Conservation (phyloP, 1,140 invertebrate species). For the Myzus persicae region DNA sequence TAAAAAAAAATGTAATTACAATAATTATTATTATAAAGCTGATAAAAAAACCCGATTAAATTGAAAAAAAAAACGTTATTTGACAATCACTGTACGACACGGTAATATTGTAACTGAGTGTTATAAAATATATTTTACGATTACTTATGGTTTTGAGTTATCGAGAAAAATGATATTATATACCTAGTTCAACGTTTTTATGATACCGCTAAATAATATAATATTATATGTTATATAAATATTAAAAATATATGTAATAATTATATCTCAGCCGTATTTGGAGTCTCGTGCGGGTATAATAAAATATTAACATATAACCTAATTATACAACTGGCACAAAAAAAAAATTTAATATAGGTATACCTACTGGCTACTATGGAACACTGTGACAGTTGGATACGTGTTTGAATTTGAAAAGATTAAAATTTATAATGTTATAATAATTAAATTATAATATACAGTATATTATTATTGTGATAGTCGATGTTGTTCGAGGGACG, state of each 20-base stretch:
- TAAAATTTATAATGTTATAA: background rate
- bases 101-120: background rate
- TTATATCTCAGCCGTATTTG: background rate
- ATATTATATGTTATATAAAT: background rate
- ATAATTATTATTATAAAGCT: background rate
- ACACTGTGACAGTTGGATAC: background rate
- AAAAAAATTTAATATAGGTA: background rate
- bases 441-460: background rate
- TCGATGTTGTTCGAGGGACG: background rate
- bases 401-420: background rate
- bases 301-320: slow-evolving; percentile 4
- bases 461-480: background rate
- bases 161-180: background rate
- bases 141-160: background rate
- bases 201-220: background rate
- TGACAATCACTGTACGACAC: background rate
- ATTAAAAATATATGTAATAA: background rate
- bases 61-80: background rate
- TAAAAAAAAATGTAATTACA: slow-evolving; percentile 11
- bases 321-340: background rate
- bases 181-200: background rate
- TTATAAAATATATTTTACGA: background rate
- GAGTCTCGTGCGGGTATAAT: background rate
- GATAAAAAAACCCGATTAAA: background rate
- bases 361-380: background rate